Base-by-base conservation (phyloP, 2,888 invertebrate genomes). In the Choreutis nemorana region DNA sequence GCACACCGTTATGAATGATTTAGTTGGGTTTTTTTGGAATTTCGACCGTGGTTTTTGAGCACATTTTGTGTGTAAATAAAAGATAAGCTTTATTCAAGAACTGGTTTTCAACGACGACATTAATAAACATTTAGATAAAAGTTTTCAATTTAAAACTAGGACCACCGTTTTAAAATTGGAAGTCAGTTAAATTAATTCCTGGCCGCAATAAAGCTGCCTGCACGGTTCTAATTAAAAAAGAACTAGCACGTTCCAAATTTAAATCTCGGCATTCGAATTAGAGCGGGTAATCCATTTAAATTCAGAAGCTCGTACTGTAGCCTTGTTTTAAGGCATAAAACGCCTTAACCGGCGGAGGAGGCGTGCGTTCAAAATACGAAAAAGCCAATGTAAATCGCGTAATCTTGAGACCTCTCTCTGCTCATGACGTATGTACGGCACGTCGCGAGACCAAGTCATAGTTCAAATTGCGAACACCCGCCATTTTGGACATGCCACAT, bases 341-440 rank as follows among this genome's bases (percentile, higher is more conserved):
- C 59, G 63, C 48, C n/a, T n/a, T n/a, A n/a, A n/a, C n/a, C n/a
- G 52, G 51, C 57, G 52, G 50, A 45, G 44, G 39, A 42, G 45
- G 49, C 47, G 48, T 53, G 58, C 56, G 57, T 65, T 66, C 60
- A 45, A 68, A 72, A 68, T 70, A 53, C 65, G 68, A 73, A 73
- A 73, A 72, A 72, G 67, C 71, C 68, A 54, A 46, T 63, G 62
- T 68, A 71, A 65, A 70, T 70, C 72, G 67, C 62, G 62, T 73
- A 73, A 72, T 75, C 75, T 73, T 75, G 71, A 75, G 72, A 70
- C 68, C 67, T 61, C 35, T 15, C 18, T 18, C 43, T 50, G 56
- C 66, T 70, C 66, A 67, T 73, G 67, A 70, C 65, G 75, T 68
- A 75, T 75, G 75, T 64, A 57, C 55, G 52, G 63, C 77, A 75